Base-by-base conservation (phyloP, 1,140 invertebrate species). In the Drosophila fuyamai region DNA sequence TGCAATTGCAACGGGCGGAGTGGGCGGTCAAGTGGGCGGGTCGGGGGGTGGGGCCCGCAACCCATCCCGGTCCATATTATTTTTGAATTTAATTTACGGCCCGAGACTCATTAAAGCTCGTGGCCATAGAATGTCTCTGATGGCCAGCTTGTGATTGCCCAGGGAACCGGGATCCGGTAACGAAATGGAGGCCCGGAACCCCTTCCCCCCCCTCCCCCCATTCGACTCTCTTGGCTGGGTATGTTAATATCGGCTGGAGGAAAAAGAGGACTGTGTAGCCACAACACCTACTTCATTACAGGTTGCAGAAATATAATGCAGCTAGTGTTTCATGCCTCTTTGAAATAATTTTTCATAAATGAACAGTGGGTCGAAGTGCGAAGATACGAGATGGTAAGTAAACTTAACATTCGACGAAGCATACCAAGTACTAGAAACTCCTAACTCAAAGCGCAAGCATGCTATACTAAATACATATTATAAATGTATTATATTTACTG, bases 251-350 rank as follows among this genome's bases (percentile, higher is more conserved):
- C 32, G 44, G 29, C 35, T 47, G 10, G 14, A 7, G 32, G 14
- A 44, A n/a, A 23, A 18, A 46, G 29, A 9, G 29, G 29, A n/a
- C 9, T 29, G 35, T 61, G 44, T 50, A n/a, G 51, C 40, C 55
- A 58, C 78, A 84, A 84, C 81, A 84, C 81, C 82, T 84, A 78
- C 81, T 85, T 85, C 77, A 84, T 84, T 84, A 75, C 62, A 59
- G 54, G 59, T 66, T 57, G 58, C 60, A 43, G 38, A 43, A 48
- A 68, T 65, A 77, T 59, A 86, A 76, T 79, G 76, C 82, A 57
- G 41, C 47, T 79, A 46, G 68, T 72, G 53, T 47, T 65, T 50
- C 48, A 67, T 81, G 65, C 60, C 61, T 55, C 40, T 47, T 79
- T 75, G 43, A 67, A 60, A 53, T 14, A 81, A 63, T 68, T 75